phyloP scores from a whole-genome alignment of 1,140 invertebrate species.

The Drosophila melanica region DNA sequence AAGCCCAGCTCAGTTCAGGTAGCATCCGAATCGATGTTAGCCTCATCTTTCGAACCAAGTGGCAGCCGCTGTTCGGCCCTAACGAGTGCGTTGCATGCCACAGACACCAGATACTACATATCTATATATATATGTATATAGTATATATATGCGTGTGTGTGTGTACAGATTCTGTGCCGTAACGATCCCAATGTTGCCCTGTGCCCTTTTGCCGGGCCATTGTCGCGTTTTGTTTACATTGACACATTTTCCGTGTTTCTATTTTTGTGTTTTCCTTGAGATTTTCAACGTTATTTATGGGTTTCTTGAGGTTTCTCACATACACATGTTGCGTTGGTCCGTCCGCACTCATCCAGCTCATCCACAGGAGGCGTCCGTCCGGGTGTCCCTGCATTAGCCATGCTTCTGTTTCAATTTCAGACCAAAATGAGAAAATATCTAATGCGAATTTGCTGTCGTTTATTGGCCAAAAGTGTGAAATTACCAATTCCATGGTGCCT shows the following conservation, averaged over 20 bases:
- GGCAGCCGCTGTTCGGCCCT: background rate
- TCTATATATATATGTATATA: too few relatives aligned
- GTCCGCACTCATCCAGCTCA: background rate
- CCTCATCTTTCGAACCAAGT: background rate
- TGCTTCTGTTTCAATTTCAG: constrained; percentile 73
- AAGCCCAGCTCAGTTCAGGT: constrained; percentile 5
- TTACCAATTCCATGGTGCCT: constrained; percentile 32
- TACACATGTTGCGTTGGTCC: constrained; percentile 40
- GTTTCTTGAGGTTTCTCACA: constrained; percentile 57
- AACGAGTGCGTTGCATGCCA: constrained; percentile 64
- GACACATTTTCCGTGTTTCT: constrained; percentile 67
- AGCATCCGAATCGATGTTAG: constrained; percentile 41
- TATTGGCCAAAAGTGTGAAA: constrained; percentile 61
- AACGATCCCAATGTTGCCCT: background rate
- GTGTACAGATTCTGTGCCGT: too few relatives aligned
- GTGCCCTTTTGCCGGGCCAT: background rate
- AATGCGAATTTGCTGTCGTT: constrained; percentile 60
- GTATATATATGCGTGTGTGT: too few relatives aligned
- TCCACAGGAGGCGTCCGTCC: background rate
- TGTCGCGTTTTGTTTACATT: constrained; percentile 58
- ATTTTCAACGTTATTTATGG: constrained; percentile 59
- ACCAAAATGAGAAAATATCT: constrained; percentile 44
- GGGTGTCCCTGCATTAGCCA: constrained; percentile 45
- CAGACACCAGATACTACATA: background rate
- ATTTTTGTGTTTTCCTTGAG: constrained; percentile 27